phyloP scores from a whole-genome alignment of 2,888 invertebrate species.

The Agriopis marginaria region DNA sequence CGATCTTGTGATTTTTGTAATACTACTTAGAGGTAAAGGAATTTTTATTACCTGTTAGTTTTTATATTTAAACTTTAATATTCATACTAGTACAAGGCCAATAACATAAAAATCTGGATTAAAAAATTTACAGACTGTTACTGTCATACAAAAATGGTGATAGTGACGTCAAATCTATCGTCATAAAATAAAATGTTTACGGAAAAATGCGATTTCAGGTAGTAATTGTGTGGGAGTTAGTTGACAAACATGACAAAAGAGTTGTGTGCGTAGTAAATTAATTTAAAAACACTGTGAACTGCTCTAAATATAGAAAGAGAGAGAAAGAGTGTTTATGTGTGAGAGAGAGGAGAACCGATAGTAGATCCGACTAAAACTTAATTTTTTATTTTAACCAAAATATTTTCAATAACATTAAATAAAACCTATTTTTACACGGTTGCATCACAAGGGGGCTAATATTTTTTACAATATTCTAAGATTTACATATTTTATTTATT shows the following conservation, averaged over 20 bases:
- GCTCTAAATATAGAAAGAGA: not conserved
- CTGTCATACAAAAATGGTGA: conserved; percentile 8
- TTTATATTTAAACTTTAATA: conserved; percentile 12
- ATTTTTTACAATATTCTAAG: too few relatives aligned
- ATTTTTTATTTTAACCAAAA: too few relatives aligned
- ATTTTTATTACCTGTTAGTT: conserved; percentile 4
- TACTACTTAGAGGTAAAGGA: not conserved
- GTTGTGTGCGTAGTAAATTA: not conserved
- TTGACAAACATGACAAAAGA: conserved; percentile 8
- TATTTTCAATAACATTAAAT: too few relatives aligned
- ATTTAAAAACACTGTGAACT: not conserved
- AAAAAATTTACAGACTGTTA: conserved; percentile 8
- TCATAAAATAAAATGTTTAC: not conserved
- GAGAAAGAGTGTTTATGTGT: not conserved
- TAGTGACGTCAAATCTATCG: not conserved
- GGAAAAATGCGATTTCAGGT: not conserved
- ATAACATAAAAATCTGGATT: conserved; percentile 2
- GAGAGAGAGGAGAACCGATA: not conserved
- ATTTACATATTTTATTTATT: too few relatives aligned
- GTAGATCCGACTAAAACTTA: not conserved
- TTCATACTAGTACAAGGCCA: conserved; percentile 15
- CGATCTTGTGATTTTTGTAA: too few relatives aligned
- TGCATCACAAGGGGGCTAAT: too few relatives aligned
- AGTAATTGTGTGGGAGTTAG: not conserved
- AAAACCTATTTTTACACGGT: too few relatives aligned